A percentile compares a stretch with the other conserved stretches of the same genome.
Conservation (phyloP, 2,797 vertebrate genomes). For the Petrocephalus sullivani region DNA sequence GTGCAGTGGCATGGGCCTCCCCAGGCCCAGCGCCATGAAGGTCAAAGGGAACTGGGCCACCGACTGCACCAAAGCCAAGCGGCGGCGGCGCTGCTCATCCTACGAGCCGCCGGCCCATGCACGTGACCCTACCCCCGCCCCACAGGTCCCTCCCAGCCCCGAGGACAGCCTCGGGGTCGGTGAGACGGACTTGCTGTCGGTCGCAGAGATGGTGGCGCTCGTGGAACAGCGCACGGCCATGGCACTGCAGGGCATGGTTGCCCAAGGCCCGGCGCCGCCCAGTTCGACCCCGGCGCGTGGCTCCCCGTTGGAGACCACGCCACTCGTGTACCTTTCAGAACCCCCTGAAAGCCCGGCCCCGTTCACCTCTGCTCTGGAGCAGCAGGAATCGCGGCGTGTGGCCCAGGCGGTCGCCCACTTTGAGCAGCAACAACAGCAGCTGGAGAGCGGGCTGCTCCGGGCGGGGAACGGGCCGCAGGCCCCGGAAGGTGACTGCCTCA, state of each 20-base stretch:
- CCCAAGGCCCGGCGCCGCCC: slow-evolving; percentile 50
- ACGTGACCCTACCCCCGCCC: slow-evolving; percentile 36
- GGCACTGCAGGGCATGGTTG: slow-evolving; percentile 72
- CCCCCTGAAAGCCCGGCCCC: slow-evolving; percentile 46
- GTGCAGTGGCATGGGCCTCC: slow-evolving; percentile 68
- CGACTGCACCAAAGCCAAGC: slow-evolving; percentile 86
- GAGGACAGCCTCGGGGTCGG: slow-evolving; percentile 49
- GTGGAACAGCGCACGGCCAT: slow-evolving; percentile 81
- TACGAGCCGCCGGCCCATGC: slow-evolving; percentile 71
- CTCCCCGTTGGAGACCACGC: slow-evolving; percentile 43
- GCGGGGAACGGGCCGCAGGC: slow-evolving; percentile 45
- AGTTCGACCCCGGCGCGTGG: slow-evolving; percentile 20
- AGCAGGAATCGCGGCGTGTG: slow-evolving; percentile 73
- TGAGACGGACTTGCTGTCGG: slow-evolving; percentile 78
- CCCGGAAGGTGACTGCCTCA: slow-evolving; percentile 25
- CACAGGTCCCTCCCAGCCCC: slow-evolving; percentile 26
- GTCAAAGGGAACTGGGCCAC: slow-evolving; percentile 91
- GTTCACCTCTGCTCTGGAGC: slow-evolving; percentile 58
- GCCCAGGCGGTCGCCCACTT: slow-evolving; percentile 87
- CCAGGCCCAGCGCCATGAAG: slow-evolving; percentile 81
- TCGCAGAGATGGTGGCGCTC: slow-evolving; percentile 91
- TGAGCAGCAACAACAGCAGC: slow-evolving; percentile 64
- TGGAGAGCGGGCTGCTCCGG: slow-evolving; percentile 53
- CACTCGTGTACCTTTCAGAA: slow-evolving; percentile 69
- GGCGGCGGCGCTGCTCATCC: slow-evolving; percentile 80